Evolutionary conservation across 2,797 vertebrate genomes (phyloP), one percentile per base, ranked within the genome.

Genomic region (Dallia pectoralis): DNA sequence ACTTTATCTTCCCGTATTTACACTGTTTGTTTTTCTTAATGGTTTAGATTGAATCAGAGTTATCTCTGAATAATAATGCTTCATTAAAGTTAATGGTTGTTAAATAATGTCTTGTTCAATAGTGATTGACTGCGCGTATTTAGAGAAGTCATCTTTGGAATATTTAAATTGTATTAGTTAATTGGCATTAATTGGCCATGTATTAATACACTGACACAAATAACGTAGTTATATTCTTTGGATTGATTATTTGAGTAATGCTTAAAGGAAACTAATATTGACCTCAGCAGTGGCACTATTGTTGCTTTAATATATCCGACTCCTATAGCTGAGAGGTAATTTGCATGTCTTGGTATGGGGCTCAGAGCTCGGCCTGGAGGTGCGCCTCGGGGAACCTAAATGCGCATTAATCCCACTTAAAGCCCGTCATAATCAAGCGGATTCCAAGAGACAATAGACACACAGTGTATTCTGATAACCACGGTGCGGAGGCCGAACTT

Each of bases 401-500:
- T 36, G 69, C 64, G 64, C 67, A 74, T 79, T 81, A 82, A 88
- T 85, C 79, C 81, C 40, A 71, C 61, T 73, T 77, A 78, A 84
- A 78, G 74, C 79, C 74, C 44, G 75, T 77, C 33, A 69, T 78
- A 81, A 79, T 79, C 70, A 53, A 27, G 66, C 48, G 69, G 68
- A 71, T 70, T 73, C 48, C 33, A 19, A n/a, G 33, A 70, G 72
- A 86, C 83, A 86, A 86, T 81, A 65, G 68, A 65, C 25, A 81
- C 79, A 83, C 72, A 73, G 36, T 61, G 77, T 70, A 71, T 59
- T 84, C 53, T 71, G 51, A 47, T 71, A 73, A 67, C 71, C 75
- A 27, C 53, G 25, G 22, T 27, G 53, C 53, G 12, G 53, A 25
- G 11, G 22, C 53, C 22, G 25, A 44, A 44, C 40, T 12, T 44